Evolutionary conservation across 2,888 invertebrate genomes (phyloP).

Genomic region (Danaus chrysippus): DNA sequence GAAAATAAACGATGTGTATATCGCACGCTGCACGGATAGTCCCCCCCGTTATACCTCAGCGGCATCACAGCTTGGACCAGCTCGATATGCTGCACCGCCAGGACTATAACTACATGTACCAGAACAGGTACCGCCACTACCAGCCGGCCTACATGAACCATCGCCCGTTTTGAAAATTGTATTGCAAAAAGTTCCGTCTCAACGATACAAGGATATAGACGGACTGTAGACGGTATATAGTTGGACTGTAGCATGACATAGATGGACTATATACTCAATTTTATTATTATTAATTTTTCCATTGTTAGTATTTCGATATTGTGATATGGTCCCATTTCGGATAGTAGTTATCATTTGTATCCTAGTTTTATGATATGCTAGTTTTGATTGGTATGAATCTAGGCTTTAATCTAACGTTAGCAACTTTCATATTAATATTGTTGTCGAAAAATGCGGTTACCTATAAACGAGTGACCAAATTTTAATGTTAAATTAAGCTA

Average conservation of each 20-base stretch:
- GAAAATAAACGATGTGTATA: slow-evolving; percentile 1
- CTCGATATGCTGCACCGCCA: slow-evolving; percentile 69
- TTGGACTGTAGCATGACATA: slow-evolving; percentile 47
- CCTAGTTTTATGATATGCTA: slow-evolving; percentile 20
- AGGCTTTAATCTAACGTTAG: slow-evolving; percentile 17
- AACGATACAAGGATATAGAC: slow-evolving; percentile 68
- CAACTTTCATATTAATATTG: neutral
- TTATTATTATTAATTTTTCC: too few relatives aligned
- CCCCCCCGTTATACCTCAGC: slow-evolving; percentile 53
- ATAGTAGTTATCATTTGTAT: neutral
- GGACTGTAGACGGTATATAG: slow-evolving; percentile 41
- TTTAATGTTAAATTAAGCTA: neutral
- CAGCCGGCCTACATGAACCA: slow-evolving; percentile 67
- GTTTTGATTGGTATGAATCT: slow-evolving; percentile 28
- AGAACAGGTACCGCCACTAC: slow-evolving; percentile 59
- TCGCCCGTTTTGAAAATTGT: slow-evolving; percentile 76
- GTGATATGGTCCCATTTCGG: too few relatives aligned
- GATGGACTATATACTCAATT: slow-evolving; percentile 17
- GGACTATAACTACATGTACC: slow-evolving; percentile 60
- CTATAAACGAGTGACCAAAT: neutral
- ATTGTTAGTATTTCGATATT: too few relatives aligned
- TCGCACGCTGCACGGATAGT: slow-evolving; percentile 65
- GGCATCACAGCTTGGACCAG: slow-evolving; percentile 73
- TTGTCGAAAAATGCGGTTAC: neutral
- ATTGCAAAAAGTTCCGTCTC: slow-evolving; percentile 73